Evolutionary conservation across 2,113 vertebrate species (phyloP), one percentile per base, ranked within the genome.

Genomic region (Corvus moneduloides): DNA sequence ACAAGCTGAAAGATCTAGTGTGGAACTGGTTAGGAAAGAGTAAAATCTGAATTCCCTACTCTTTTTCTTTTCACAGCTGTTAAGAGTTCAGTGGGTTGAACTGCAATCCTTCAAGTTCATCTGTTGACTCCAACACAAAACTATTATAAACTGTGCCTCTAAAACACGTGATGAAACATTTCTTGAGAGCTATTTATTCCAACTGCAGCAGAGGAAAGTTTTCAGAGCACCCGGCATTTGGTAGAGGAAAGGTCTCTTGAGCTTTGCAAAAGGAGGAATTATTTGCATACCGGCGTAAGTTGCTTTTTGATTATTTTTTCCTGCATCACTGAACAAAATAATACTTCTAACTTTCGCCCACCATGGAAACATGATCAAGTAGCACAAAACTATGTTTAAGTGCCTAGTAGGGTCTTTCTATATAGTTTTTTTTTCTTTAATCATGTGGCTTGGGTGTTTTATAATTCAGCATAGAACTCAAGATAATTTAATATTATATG

Each of bases 161-260:
- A n/a, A 96, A 92, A 89, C 98, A 98, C 98, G 97, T 98, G 98
- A 98, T 97, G 94, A 98, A 96, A 97, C 96, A 91, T 97, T 96
- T 97, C 97, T 97, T 96, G 96, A 95, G 96, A 94, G 95, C 97
- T 98, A 98, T 98, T 98, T 98, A 98, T 98, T 97, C 97, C 92
- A 63, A 83, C 74, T 72, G 97, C 98, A 91, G 97, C 94, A 66
- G 93, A 96, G 22, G 91, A 90, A 96, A 96, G 68, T 90, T 97
- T 97, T 98, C 98, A 98, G 98, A 98, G 93, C 48, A 41, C 93
- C 21, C 93, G 5, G 94, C 96, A 87, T 76, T 58, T 82, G 94
- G 32, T 78, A 13, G 97, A 97, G 80, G 95, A 95, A 91, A 95
- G 62, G 78, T 63, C 94, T 91, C 79, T 41, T 37, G 88, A 93